Conservation (phyloP, 2,888 invertebrate genomes). For the Acleris sparsana region DNA sequence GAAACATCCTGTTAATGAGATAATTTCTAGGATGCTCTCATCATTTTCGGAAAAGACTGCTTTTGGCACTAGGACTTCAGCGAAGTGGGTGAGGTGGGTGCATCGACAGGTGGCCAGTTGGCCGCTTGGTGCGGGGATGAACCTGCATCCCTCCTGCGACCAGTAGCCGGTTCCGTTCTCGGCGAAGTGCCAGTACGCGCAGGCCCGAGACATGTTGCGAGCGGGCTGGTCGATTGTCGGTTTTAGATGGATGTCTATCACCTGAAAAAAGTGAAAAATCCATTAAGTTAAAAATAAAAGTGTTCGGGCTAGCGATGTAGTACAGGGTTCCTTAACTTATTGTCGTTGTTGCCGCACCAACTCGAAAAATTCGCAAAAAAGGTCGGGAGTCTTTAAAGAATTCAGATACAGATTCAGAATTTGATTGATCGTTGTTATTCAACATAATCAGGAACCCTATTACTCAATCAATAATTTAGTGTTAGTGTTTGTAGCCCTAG, state of each 20-base stretch:
- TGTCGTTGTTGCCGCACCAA: too few relatives aligned
- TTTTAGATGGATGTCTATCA: conserved; percentile 52
- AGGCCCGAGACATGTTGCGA: conserved; percentile 44
- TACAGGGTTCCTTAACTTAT: too few relatives aligned
- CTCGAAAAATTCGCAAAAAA: too few relatives aligned
- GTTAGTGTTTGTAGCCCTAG: too few relatives aligned
- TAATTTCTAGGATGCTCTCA: conserved; percentile 51
- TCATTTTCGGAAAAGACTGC: conserved; percentile 44
- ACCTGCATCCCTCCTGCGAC: conserved; percentile 64
- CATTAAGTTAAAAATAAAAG: too few relatives aligned
- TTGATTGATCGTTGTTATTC: too few relatives aligned
- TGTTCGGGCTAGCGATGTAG: too few relatives aligned
- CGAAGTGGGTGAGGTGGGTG: conserved; percentile 73
- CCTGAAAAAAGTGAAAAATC: conserved; percentile 40
- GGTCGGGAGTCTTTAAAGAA: too few relatives aligned
- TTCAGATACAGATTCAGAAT: too few relatives aligned
- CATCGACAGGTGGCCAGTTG: conserved; percentile 60
- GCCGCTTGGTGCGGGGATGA: conserved; percentile 43
- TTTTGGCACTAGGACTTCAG: conserved; percentile 55
- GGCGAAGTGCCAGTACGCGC: conserved; percentile 71
- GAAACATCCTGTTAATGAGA: conserved; percentile 61
- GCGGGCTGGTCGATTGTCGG: conserved; percentile 38
- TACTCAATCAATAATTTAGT: too few relatives aligned
- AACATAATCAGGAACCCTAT: too few relatives aligned
- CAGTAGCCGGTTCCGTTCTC: conserved; percentile 59